phyloP scores from a whole-genome alignment of 2,113 vertebrate genomes.

The Centropristis striata region DNA sequence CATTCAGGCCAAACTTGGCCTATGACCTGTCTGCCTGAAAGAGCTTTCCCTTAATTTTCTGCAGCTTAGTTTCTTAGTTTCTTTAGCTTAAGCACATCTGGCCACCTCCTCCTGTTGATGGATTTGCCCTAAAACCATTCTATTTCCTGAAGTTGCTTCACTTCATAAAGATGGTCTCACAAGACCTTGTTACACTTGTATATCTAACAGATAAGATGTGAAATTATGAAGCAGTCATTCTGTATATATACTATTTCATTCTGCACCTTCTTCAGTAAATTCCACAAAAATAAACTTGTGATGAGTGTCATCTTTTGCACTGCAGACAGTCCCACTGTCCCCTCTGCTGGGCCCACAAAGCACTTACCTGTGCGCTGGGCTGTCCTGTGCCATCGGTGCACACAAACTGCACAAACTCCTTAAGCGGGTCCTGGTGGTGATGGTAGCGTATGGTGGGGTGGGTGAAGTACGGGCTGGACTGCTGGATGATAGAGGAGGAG shows the following conservation, averaged over 20 bases:
- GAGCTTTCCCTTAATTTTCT: constrained; percentile 8
- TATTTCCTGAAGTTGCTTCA: constrained; percentile 31
- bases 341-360: not conserved
- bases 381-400: constrained; percentile 95
- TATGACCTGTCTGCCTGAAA: not conserved
- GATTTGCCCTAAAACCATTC: constrained; percentile 22
- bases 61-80: constrained; percentile 10
- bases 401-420: constrained; percentile 97
- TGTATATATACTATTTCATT: not conserved
- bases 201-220: constrained; percentile 1
- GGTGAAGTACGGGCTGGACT: constrained; percentile 97
- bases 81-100: constrained; percentile 34
- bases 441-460: constrained; percentile 98
- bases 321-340: not conserved
- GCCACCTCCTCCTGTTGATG: constrained; percentile 44
- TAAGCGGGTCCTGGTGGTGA: constrained; percentile 95
- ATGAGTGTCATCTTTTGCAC: not conserved
- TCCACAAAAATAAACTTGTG: not conserved
- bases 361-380: constrained; percentile 92
- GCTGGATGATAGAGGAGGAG: constrained; percentile 97
- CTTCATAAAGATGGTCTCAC: constrained; percentile 13
- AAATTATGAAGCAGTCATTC: not conserved
- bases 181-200: constrained; percentile 2
- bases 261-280: not conserved
- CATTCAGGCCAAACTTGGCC: not conserved